Percentiles rank a stretch among this genome's conserved stretches.
Conservation (phyloP, 2,888 invertebrate genomes). For the Trichacis sp. region DNA sequence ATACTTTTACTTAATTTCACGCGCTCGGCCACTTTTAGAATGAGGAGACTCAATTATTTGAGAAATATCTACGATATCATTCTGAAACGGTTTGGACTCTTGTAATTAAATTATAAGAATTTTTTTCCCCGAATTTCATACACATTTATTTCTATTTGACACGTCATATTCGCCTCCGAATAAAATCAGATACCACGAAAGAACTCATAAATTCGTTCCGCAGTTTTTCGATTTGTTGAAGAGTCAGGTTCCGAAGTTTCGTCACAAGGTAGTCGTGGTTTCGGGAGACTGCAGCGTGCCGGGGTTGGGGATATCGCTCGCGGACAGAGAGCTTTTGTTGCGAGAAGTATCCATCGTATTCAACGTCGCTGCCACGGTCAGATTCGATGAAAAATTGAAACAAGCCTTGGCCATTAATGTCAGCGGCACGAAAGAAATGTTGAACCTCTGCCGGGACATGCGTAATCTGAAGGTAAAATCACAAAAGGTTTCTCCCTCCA, state of each 20-base stretch:
- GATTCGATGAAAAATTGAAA: conserved; percentile 86
- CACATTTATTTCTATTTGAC: no score
- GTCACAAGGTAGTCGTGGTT: conserved; percentile 78
- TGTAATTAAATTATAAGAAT: no score
- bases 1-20: no score
- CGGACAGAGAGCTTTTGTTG: conserved; percentile 74
- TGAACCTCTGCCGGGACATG: conserved; percentile 80
- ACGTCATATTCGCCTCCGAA: no score
- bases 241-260: conserved; percentile 72
- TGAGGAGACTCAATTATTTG: no score
- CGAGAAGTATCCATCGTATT: conserved; percentile 78
- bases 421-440: conserved; percentile 80
- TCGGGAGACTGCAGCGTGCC: conserved; percentile 77
- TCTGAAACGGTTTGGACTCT: no score
- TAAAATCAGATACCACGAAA: neutral
- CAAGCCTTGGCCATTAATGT: conserved; percentile 85
- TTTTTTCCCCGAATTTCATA: no score
- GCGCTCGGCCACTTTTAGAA: no score
- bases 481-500: neutral
- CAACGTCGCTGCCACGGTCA: conserved; percentile 93
- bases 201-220: conserved; percentile 6
- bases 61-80: no score
- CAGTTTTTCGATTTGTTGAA: conserved; percentile 73
- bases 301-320: conserved; percentile 75
- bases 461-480: conserved; percentile 76